Percentiles rank a stretch among this genome's conserved stretches.
Evolutionary conservation across 2,113 vertebrate genomes (phyloP).

Genomic region (Protobothrops mucrosquamatus): DNA sequence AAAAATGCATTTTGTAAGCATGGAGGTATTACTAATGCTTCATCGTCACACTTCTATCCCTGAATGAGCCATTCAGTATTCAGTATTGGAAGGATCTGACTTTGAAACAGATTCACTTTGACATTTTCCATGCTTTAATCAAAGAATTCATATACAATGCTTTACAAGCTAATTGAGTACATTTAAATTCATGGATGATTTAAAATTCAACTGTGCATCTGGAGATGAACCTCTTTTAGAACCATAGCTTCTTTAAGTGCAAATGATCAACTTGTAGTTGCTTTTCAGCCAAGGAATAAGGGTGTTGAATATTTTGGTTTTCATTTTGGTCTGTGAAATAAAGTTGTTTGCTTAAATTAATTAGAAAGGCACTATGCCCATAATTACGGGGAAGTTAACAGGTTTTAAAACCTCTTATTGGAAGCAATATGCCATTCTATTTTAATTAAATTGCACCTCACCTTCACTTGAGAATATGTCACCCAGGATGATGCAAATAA

Average conservation of each 20-base stretch:
- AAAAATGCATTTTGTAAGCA: background rate
- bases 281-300: background rate
- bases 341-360: background rate
- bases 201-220: background rate
- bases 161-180: background rate
- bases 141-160: background rate
- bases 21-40: background rate
- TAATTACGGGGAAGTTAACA: background rate
- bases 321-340: background rate
- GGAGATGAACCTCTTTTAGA: background rate
- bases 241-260: background rate
- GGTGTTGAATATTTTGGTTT: background rate
- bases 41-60: background rate
- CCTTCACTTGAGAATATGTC: background rate
- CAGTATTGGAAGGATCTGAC: background rate
- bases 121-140: background rate
- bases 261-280: background rate
- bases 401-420: background rate
- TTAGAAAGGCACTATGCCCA: background rate
- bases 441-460: background rate
- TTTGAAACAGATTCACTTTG: background rate
- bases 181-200: background rate
- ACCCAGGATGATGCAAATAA: background rate
- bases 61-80: background rate
- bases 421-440: background rate